These are phyloP conservation scores for Puma concolor DNA, from an alignment of 2,113 vertebrate species.

Conservation along the genomic window DNA sequence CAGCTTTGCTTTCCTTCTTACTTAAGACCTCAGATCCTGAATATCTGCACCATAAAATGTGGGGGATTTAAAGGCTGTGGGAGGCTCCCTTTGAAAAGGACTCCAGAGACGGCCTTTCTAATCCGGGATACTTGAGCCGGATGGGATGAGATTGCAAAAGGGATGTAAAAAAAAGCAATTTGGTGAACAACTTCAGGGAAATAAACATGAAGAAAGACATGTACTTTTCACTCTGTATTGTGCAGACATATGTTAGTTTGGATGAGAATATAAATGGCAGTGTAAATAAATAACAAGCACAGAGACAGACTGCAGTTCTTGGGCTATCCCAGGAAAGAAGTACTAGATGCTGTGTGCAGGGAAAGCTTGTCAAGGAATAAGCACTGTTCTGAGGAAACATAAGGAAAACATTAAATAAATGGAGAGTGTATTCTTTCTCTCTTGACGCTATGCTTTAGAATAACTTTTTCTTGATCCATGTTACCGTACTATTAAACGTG, in stretches of 20 bases:
- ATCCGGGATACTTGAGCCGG: slow-evolving; percentile 85
- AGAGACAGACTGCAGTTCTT: slow-evolving; percentile 49
- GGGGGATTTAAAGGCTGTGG: slow-evolving; percentile 84
- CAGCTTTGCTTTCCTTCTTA: slow-evolving; percentile 47
- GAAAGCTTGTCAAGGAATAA: slow-evolving; percentile 82
- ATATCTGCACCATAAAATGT: slow-evolving; percentile 83
- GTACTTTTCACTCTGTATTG: slow-evolving; percentile 33
- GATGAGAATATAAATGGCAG: slow-evolving; percentile 55
- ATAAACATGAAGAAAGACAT: slow-evolving; percentile 58
- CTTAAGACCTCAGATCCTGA: slow-evolving; percentile 76
- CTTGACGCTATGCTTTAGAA: slow-evolving; percentile 75
- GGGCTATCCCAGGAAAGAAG: slow-evolving; percentile 69
- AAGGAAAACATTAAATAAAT: slow-evolving; percentile 87
- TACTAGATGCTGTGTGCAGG: slow-evolving; percentile 78
- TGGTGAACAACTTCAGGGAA: slow-evolving; percentile 70
- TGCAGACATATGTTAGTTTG: slow-evolving; percentile 46
- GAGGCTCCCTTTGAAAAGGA: slow-evolving; percentile 86
- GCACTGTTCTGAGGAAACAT: slow-evolving; percentile 77
- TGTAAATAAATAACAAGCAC: slow-evolving; percentile 77
- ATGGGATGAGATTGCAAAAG: slow-evolving; percentile 82
- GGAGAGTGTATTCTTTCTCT: slow-evolving; percentile 73
- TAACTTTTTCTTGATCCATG: slow-evolving; percentile 70
- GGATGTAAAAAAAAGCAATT: slow-evolving; percentile 83
- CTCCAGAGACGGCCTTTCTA: slow-evolving; percentile 83
- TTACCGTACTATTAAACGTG: slow-evolving; percentile 61